Evolutionary conservation across 2,797 vertebrate genomes (phyloP).

Genomic region (Alauda arvensis): DNA sequence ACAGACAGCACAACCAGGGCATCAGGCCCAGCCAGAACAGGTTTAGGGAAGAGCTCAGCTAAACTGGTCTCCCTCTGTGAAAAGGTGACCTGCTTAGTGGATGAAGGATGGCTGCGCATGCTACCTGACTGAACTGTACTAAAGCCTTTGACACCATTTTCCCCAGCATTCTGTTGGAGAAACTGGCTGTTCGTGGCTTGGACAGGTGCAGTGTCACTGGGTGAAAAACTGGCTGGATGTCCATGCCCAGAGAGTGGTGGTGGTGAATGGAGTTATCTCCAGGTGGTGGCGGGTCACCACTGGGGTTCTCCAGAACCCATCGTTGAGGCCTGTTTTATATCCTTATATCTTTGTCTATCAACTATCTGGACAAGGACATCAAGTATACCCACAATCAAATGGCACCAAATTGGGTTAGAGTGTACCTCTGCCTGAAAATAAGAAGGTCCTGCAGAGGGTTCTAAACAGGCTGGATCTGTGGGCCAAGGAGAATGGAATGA

Average conservation of each 20-base stretch:
- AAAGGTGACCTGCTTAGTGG: not conserved
- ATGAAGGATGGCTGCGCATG: not conserved
- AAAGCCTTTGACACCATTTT: not conserved
- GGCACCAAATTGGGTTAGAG: not conserved
- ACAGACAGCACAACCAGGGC: not conserved
- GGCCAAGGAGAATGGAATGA: fast-evolving
- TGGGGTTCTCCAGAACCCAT: not conserved
- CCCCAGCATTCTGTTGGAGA: not conserved
- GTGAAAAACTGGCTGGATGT: not conserved
- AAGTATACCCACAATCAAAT: not conserved
- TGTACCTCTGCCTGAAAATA: not conserved
- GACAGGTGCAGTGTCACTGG: not conserved
- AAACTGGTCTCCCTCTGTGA: not conserved
- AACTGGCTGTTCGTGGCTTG: not conserved
- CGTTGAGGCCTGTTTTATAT: not conserved
- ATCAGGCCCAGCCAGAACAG: not conserved
- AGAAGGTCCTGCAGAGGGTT: not conserved
- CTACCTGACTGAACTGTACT: not conserved
- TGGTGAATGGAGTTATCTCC: not conserved
- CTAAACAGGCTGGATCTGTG: not conserved
- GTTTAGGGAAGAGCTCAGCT: not conserved
- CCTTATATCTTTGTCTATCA: not conserved
- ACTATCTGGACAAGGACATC: fast-evolving
- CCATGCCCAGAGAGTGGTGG: no score
- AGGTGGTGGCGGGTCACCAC: not conserved